Base-by-base conservation (phyloP, 2,888 invertebrate species). In the Morpho deidamia region DNA sequence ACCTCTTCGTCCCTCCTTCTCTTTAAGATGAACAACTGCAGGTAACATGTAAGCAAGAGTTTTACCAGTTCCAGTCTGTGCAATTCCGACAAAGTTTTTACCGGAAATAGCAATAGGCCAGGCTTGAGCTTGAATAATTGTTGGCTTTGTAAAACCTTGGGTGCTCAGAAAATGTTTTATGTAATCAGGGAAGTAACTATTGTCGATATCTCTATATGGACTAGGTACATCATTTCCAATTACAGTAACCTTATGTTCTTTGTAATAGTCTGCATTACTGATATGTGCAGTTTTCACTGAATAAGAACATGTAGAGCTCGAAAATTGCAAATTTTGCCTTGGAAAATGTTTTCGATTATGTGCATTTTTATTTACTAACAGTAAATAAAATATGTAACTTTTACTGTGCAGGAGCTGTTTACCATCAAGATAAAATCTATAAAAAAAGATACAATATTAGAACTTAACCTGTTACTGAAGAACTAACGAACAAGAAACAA, bases 21-120 rank as follows among this genome's bases (percentile, higher is more conserved):
- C 93, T 68, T 94, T 95, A 48, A 96, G 94, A 72, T 97, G 96
- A 40, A 96, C 93, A 59, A 96, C 93, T 8, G 95, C 95, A 55
- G 96, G 97, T 60, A 95, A 76, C 56, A 94, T 92, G 74, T 94
- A 96, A 71, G 93, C 94, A 35, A 95, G 86, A 11, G 95, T 95
- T 76, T 95, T 95, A 2, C 95, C 95, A 34, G 94, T 94, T 38
- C 95, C 95, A 12, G 95, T 95, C 79, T 95, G 95, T 7, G 96
- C 96, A 68, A 96, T 95, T 33, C 96, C 96, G 61, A 96, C 96
- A 89, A 96, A 91, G 74, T 96, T 95, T 59, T 92, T 81, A 0
- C 96, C 96, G 67, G 93, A 93, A 74, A 96, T 88, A 42, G 95
- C 94, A 64, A 96, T 93, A 7, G 96, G 96, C 96, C 96, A 96